Conservation (phyloP, 2,113 vertebrate species). For the Aix galericulata region DNA sequence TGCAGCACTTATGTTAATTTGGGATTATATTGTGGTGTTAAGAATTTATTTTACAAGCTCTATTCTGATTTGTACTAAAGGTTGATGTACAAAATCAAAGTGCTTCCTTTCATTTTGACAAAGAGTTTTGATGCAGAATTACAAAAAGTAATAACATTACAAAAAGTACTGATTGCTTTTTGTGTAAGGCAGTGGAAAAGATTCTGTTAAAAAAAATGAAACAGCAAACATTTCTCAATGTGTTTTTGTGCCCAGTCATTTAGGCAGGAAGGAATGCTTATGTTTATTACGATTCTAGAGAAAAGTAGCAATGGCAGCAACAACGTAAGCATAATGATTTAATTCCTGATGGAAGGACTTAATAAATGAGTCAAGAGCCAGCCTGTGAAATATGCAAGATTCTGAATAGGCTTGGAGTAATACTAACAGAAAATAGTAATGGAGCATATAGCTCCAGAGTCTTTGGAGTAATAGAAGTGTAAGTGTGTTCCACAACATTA, state of each 20-base stretch:
- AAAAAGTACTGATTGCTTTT: background rate
- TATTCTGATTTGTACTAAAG: background rate
- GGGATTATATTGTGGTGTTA: background rate
- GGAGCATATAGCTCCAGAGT: background rate
- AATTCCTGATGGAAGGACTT: background rate
- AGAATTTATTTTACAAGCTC: background rate
- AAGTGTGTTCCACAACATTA: constrained; percentile 13
- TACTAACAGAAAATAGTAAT: background rate
- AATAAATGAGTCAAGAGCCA: background rate
- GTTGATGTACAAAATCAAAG: background rate
- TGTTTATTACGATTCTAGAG: background rate
- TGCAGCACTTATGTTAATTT: background rate
- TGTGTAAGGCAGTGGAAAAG: background rate
- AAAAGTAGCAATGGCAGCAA: background rate
- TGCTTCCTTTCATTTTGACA: background rate
- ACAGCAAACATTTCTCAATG: background rate
- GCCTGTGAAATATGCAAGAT: background rate
- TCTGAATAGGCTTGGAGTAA: background rate
- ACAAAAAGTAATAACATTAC: background rate
- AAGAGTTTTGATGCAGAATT: background rate
- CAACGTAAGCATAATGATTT: background rate
- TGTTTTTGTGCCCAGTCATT: background rate
- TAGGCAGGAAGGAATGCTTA: background rate
- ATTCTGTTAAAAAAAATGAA: background rate
- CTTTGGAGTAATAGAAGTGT: background rate